phyloP scores from a whole-genome alignment of 2,113 vertebrate species.

The Edolisoma coerulescens region DNA sequence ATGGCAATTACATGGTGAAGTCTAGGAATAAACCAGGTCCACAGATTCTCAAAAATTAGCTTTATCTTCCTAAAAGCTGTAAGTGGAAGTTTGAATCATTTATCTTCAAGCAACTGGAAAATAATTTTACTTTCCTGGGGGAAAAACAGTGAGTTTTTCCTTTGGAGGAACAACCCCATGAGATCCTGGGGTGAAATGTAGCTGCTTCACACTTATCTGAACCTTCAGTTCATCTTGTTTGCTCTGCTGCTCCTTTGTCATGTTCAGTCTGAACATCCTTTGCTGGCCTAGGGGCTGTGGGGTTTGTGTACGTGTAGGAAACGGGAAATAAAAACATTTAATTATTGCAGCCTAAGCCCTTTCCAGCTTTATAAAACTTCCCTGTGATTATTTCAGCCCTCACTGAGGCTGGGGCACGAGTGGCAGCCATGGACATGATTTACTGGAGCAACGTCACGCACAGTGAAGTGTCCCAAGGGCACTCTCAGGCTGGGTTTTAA shows the following conservation, averaged over 20 bases:
- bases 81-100: neutral
- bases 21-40: neutral
- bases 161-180: neutral
- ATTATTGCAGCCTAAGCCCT: neutral
- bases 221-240: neutral
- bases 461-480: neutral
- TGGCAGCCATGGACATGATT: neutral
- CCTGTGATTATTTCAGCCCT: neutral
- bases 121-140: neutral
- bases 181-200: neutral
- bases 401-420: neutral
- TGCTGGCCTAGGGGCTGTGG: neutral
- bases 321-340: neutral
- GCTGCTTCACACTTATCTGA: neutral
- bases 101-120: neutral
- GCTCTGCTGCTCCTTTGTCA: neutral
- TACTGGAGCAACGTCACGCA: neutral
- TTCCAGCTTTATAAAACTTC: neutral
- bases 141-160: neutral
- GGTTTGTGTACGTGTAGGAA: neutral
- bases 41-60: neutral
- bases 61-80: neutral
- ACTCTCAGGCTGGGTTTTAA: fast-evolving
- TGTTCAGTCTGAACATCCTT: neutral
- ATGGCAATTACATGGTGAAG: neutral